Evolutionary conservation across 2,797 vertebrate species (phyloP), one percentile per base, ranked within the genome.

Genomic region (Hapalemur alaotrensis): DNA sequence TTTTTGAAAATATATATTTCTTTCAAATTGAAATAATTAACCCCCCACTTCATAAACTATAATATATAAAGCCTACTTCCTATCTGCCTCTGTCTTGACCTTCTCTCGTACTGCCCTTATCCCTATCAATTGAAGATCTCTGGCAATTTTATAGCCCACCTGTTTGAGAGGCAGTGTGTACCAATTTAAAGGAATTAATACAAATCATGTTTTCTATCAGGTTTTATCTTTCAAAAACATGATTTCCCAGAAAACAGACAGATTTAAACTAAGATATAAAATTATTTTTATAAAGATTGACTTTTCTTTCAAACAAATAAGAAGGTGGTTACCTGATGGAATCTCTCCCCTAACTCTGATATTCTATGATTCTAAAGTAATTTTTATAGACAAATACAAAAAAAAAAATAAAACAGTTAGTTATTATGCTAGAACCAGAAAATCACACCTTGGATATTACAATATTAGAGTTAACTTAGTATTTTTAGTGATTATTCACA

Each of bases 401-500:
- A 90, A 32, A 76, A 59, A 79, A 38, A 8, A 2, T 6, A 8
- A 65, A 70, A 5, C 54, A 88, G 87, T 82, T 82, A 59, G 6
- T 59, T 89, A 13, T 91, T 90, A 38, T 69, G 22, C 35, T 32
- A 82, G 6, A 22, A 73, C 38, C 18, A 83, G 30, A 88, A 4
- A 86, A 65, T 86, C 8, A 65, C 2, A 35, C 46, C 22, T 76
- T 85, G 25, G 3, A 22, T 92, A 69, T 59, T 82, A 82, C 17
- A 94, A 15, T 35, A 43, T 69, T 67, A 89, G 3, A 30, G 5
- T 30, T 80, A 90, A 35, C 1, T 38, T 72, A 38, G 1, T 59
- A 80, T 89, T 69, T 87, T 25, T n/a, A 93, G 89, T 83, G 41
- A 73, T 94, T 91, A 83, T 83, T 95, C 35, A 76, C 28, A 82